Evolutionary conservation across 2,888 invertebrate genomes (phyloP).

Genomic region (Melikaiella ostensackeni): DNA sequence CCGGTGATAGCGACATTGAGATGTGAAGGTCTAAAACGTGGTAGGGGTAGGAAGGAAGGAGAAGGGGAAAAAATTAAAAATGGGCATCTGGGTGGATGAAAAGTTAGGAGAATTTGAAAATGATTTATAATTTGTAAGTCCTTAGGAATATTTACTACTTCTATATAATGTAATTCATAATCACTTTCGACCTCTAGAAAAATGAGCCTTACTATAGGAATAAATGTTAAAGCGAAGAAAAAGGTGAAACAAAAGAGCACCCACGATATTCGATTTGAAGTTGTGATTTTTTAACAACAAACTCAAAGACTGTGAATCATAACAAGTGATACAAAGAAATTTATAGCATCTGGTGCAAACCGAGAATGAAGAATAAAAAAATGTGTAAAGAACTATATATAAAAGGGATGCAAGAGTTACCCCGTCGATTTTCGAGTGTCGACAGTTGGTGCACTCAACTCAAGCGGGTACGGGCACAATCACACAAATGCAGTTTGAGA

Average conservation of each 20-base stretch:
- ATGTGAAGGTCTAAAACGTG: too few relatives aligned
- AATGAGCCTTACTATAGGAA: background rate
- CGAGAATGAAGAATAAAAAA: conserved; percentile 48
- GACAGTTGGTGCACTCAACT: conserved; percentile 76
- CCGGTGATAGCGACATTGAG: too few relatives aligned
- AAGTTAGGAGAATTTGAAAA: too few relatives aligned
- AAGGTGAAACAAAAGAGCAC: background rate
- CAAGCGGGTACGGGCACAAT: conserved; percentile 59
- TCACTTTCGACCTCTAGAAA: background rate
- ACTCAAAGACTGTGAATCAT: conserved; percentile 21
- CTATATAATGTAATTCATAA: too few relatives aligned
- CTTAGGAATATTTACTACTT: too few relatives aligned
- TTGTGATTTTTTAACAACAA: conserved; percentile 12
- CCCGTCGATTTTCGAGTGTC: conserved; percentile 69
- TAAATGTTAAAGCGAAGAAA: background rate
- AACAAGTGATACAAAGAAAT: conserved; percentile 51
- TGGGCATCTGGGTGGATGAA: too few relatives aligned
- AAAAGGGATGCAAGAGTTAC: conserved; percentile 52
- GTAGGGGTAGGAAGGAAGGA: too few relatives aligned
- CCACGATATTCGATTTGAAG: background rate
- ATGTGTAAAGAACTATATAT: conserved; percentile 49
- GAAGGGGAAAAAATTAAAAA: too few relatives aligned
- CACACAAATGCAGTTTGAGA: conserved; percentile 65
- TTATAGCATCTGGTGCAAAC: conserved; percentile 52
- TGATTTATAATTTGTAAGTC: too few relatives aligned